A percentile compares a stretch with the other conserved stretches of the same genome.
Conservation (phyloP, 1,140 invertebrate species). For the Drosophila asahinai region DNA sequence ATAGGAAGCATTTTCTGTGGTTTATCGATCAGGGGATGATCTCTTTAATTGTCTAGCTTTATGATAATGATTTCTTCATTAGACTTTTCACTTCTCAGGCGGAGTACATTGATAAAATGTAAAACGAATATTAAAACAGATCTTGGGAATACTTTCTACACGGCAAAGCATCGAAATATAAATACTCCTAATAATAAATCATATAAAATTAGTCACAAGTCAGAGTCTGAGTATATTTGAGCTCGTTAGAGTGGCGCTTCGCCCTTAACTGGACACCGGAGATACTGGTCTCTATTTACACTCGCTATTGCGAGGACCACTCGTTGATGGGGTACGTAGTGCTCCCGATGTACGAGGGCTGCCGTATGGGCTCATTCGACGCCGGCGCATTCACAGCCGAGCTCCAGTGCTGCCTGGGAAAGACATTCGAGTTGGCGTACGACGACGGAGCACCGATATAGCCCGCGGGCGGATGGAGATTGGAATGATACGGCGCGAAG, state of each 20-base stretch:
- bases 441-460: constrained; percentile 64
- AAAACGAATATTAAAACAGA: constrained; percentile 1
- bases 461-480: constrained; percentile 59
- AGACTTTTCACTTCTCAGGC: constrained; percentile 4
- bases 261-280: constrained; percentile 51
- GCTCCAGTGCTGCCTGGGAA: constrained; percentile 75
- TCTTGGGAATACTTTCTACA: constrained; percentile 28
- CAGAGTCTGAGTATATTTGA: constrained; percentile 46
- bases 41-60: constrained; percentile 36
- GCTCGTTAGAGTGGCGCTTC: constrained; percentile 37
- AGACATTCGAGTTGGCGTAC: constrained; percentile 69
- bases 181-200: constrained; percentile 15
- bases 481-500: constrained; percentile 75
- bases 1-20: constrained; percentile 48
- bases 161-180: constrained; percentile 8
- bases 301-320: constrained; percentile 72
- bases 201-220: constrained; percentile 20
- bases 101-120: constrained; percentile 36
- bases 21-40: constrained; percentile 40
- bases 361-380: constrained; percentile 64
- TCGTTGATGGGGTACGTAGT: constrained; percentile 65
- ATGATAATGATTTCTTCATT: constrained; percentile 20
- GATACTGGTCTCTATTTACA: constrained; percentile 57
- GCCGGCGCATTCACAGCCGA: constrained; percentile 64
- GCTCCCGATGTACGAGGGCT: constrained; percentile 68